phyloP scores from a whole-genome alignment of 2,888 invertebrate genomes.

The Pyrrhosoma nymphula region DNA sequence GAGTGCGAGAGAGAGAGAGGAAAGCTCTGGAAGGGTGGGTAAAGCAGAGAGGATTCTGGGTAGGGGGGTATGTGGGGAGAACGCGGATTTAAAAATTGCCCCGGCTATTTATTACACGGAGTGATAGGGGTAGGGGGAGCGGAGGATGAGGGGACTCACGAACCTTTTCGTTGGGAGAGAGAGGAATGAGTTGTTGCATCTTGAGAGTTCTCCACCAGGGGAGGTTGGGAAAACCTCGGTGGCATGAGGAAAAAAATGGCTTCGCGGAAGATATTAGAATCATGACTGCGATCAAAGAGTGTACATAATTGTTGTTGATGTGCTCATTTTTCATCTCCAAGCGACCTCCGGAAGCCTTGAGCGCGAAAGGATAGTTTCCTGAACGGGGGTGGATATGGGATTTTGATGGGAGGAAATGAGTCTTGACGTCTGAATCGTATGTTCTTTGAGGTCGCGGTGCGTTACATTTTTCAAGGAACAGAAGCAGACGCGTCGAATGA shows the following conservation, averaged over 20 bases:
- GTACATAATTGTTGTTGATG: conserved; percentile 50
- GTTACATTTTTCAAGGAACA: too few species aligned
- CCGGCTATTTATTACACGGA: conserved; percentile 57
- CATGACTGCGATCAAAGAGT: not conserved
- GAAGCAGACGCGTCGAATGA: too few species aligned
- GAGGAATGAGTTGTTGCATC: conserved; percentile 33
- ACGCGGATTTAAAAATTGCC: conserved; percentile 61
- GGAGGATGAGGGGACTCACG: not conserved
- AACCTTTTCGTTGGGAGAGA: not conserved
- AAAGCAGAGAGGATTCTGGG: not conserved
- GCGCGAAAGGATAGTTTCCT: not conserved
- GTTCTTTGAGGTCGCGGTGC: not conserved
- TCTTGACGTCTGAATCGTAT: not conserved
- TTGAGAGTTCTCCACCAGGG: not conserved
- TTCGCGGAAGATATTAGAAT: not conserved
- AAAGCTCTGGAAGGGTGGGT: not conserved
- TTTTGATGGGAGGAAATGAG: not conserved
- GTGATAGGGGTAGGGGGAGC: not conserved
- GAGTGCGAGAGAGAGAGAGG: not conserved
- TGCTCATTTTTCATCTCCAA: not conserved
- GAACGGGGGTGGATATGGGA: not conserved
- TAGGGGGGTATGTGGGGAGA: not conserved
- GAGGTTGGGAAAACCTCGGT: not conserved
- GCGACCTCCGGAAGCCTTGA: not conserved
- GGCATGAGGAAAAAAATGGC: not conserved